Evolutionary conservation across 2,113 vertebrate genomes (phyloP), one percentile per base, ranked within the genome.

Genomic region (Burhinus oedicnemus): DNA sequence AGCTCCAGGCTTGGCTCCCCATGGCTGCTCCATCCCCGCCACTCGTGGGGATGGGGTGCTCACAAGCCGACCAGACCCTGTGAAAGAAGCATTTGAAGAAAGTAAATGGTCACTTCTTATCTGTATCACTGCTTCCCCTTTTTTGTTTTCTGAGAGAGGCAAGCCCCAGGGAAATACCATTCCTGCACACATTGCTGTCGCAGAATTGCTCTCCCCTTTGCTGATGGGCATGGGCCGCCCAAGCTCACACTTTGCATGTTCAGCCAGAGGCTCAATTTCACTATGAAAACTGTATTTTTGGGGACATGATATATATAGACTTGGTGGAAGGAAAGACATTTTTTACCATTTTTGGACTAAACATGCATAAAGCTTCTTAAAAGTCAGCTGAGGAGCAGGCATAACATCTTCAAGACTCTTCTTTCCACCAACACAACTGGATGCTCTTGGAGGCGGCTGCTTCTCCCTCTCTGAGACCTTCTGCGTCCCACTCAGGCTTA

Each of bases 1-100:
- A 98, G 44, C 32, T 97, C 92, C 81, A 97, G 51, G 29, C 90
- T 97, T 30, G 96, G 96, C 13, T 97, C 96, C 42, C 77, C 2
- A 0, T 93, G 97, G 61, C 96, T 6, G 22, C 11, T 51, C 49
- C 12, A 6, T 32, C 89, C 93, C 40, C 93, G 91, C 3, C 25
- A 10, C 15, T 66, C 20, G 14, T 66, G 36, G 16, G 76, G 86
- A 21, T 95, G 96, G 96, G 91, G 82, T 2, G 95, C 97, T 34
- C 96, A 97, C 19, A 97, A 65, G 10, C 94, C 79, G 77, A 94
- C 45, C 26, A 97, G 27, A 45, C 71, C 80, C 87, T 97, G 64
- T 51, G 29, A 60, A 77, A 78, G 40, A 85, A 51, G 42, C 8
- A 49, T 51, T 15, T 54, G 30, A 8, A 57, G 18, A 45, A 54